A percentile compares a stretch with the other conserved stretches of the same genome.
These are phyloP conservation scores for Zosterops borbonicus DNA, from an alignment of 2,113 vertebrate species.

Conservation along the genomic window DNA sequence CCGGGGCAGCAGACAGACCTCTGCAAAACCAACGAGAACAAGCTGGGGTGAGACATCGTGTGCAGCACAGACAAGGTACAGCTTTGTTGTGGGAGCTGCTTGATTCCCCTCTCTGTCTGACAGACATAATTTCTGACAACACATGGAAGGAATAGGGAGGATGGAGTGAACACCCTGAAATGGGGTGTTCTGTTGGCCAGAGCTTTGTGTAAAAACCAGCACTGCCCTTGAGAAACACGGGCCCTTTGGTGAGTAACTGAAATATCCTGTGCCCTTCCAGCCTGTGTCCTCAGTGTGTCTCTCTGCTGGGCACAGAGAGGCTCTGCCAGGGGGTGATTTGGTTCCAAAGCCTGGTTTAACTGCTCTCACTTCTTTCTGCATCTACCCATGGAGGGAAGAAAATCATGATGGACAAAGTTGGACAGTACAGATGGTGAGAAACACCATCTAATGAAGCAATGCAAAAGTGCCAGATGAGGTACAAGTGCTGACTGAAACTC, in stretches of 20 bases:
- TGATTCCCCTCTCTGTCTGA: background rate
- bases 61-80: background rate
- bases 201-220: background rate
- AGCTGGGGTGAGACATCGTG: background rate
- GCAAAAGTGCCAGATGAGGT: background rate
- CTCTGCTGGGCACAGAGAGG: background rate
- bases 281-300: background rate
- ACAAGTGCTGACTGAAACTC: background rate
- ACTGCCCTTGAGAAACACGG: background rate
- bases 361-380: background rate
- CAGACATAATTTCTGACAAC: background rate
- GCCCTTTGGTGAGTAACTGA: background rate
- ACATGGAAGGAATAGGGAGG: background rate
- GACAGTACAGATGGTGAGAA: background rate
- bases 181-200: background rate
- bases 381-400: background rate
- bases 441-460: background rate
- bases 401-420: background rate
- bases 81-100: background rate
- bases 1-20: slow-evolving; percentile 86
- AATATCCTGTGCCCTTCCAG: background rate
- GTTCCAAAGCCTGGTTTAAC: background rate
- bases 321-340: background rate
- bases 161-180: background rate
- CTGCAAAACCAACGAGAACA: slow-evolving; percentile 64